Evolutionary conservation across 1,140 invertebrate species (phyloP).

Genomic region (Maconellicoccus hirsutus): DNA sequence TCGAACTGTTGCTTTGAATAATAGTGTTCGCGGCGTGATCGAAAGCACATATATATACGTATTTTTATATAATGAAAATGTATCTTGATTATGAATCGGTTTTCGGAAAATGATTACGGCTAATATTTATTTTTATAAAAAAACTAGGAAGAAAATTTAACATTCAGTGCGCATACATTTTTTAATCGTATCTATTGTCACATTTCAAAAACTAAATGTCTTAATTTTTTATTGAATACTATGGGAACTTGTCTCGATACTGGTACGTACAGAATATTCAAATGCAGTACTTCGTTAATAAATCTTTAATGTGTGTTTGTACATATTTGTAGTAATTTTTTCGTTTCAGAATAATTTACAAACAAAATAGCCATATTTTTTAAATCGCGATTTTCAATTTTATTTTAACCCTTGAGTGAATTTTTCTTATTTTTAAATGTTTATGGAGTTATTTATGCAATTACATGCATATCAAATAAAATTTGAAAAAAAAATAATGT

Average conservation of each 20-base stretch:
- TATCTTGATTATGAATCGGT: constrained; percentile 14
- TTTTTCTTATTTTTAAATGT: too few relatives aligned
- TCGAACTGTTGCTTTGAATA: constrained; percentile 2
- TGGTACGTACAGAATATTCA: background rate
- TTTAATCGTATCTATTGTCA: background rate
- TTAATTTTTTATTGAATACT: background rate
- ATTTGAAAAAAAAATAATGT: too few relatives aligned
- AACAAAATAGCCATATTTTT: too few relatives aligned
- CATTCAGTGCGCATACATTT: background rate
- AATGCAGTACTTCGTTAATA: too few relatives aligned
- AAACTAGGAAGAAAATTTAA: constrained; percentile 2
- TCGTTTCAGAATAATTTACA: too few relatives aligned
- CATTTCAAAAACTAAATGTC: background rate
- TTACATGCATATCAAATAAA: too few relatives aligned
- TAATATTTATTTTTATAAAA: constrained; percentile 19
- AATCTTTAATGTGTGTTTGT: too few relatives aligned
- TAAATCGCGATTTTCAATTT: too few relatives aligned
- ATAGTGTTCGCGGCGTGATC: background rate
- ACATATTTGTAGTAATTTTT: too few relatives aligned
- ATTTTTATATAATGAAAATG: background rate
- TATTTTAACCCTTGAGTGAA: too few relatives aligned
- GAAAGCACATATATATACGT: background rate
- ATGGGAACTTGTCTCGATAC: constrained; percentile 14
- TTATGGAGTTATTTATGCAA: too few relatives aligned
- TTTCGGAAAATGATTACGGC: constrained; percentile 18